These are phyloP conservation scores for Piaya cayana DNA, from an alignment of 2,113 vertebrate species.

Conservation along the genomic window DNA sequence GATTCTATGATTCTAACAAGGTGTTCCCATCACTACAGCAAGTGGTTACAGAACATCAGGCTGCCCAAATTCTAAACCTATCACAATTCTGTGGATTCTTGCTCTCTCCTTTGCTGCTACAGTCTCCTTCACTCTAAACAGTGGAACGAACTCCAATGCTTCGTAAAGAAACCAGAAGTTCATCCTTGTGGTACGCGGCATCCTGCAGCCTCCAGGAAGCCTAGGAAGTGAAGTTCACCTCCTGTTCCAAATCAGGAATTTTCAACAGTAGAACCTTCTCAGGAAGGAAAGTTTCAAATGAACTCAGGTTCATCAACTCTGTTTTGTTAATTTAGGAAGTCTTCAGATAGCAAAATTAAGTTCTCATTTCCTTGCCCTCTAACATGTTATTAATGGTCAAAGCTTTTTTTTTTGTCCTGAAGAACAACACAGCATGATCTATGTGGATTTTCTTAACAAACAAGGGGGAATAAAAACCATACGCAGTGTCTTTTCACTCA, in stretches of 20 bases:
- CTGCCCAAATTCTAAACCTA: not conserved
- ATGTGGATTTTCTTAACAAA: not conserved
- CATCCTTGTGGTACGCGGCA: not conserved
- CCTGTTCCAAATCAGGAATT: not conserved
- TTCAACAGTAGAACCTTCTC: not conserved
- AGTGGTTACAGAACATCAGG: not conserved
- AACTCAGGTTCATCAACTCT: not conserved
- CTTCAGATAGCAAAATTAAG: not conserved
- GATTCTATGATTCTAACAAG: too few species aligned
- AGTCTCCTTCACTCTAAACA: not conserved
- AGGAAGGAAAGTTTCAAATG: not conserved
- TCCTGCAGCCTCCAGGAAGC: not conserved
- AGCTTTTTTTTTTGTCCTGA: not conserved
- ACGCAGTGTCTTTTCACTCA: not conserved
- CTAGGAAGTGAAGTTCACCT: not conserved
- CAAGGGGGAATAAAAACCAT: not conserved
- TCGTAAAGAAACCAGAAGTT: not conserved
- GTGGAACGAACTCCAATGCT: not conserved
- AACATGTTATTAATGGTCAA: not conserved
- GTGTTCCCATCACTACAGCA: not conserved
- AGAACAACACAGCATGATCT: not conserved
- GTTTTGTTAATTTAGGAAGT: not conserved
- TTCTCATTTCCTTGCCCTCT: not conserved
- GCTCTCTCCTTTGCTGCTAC: not conserved
- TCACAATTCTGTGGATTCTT: not conserved